Evolutionary conservation across 2,113 vertebrate species (phyloP), one percentile per base, ranked within the genome.

Genomic region (Agapornis roseicollis): DNA sequence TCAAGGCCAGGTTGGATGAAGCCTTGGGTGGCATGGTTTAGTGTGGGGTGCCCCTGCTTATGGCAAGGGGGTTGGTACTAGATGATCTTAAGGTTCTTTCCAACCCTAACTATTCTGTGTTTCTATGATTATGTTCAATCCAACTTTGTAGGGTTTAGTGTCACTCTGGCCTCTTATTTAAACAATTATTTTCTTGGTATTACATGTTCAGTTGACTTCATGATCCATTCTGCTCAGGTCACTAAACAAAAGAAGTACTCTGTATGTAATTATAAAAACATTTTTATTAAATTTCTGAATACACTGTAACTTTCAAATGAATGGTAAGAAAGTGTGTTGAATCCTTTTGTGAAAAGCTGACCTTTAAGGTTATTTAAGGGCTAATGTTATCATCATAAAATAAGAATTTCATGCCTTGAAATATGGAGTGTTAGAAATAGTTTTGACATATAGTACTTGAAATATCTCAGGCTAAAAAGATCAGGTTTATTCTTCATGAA

Each of bases 161-260:
- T 14, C 41, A 80, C 60, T n/a, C 44, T 85, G 73, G 27, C 37
- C 11, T 83, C 78, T 80, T 88, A 77, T 61, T 90, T 71, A 73
- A 50, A 74, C 24, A 42, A 73, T 88, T 93, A 18, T 78, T 93
- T 91, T 89, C 55, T 85, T 78, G 17, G 12, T 88, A 74, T 83
- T 91, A 90, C 72, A 56, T 87, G 27, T 87, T 94, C 78, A 29
- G 7, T 93, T 88, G 68, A 79, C 11, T 90, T 94, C 37, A 61
- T 73, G 60, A 42, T 72, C 68, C 35, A n/a, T n/a, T 93, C 35
- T 79, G 7, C 11, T 58, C 16, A 13, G 47, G 70, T 68, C 61
- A 55, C 17, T 63, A 86, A 90, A 72, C 12, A 77, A 84, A 94
- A 71, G 12, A 31, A 80, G 3, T 49, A 35, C 14, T 55, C 13